Conservation (phyloP, 1,140 invertebrate genomes). For the Spodoptera litura region DNA sequence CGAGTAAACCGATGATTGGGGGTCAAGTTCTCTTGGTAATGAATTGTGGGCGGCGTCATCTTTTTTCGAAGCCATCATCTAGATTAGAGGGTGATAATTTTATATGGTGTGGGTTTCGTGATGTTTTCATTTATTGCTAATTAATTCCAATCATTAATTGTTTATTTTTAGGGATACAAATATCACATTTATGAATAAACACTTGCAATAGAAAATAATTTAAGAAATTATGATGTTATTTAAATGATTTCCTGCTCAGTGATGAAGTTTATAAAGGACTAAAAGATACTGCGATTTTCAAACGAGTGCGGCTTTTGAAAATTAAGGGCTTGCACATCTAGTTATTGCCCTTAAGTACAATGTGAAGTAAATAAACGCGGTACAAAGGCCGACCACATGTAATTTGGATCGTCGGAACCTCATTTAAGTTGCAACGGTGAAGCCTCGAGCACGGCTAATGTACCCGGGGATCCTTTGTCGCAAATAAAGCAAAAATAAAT, state of each 20-base stretch:
- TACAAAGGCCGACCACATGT: slow-evolving; percentile 75
- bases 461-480: slow-evolving; percentile 70
- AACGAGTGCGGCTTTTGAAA: slow-evolving; percentile 67
- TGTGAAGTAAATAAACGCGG: slow-evolving; percentile 82
- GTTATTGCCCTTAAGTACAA: slow-evolving; percentile 85
- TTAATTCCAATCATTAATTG: neutral
- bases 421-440: slow-evolving; percentile 77
- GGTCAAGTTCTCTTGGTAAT: slow-evolving; percentile 57
- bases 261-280: slow-evolving; percentile 56
- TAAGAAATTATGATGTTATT: slow-evolving; percentile 15
- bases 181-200: too few species aligned
- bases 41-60: slow-evolving; percentile 47
- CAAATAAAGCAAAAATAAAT: slow-evolving; percentile 79
- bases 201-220: too few species aligned
- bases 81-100: slow-evolving; percentile 47
- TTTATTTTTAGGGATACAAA: neutral
- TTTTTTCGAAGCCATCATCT: slow-evolving; percentile 45
- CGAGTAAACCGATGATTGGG: slow-evolving; percentile 50
- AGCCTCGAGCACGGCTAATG: slow-evolving; percentile 72
- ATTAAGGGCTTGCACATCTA: slow-evolving; percentile 75
- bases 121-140: slow-evolving; percentile 41
- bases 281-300: slow-evolving; percentile 64
- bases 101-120: slow-evolving; percentile 28
- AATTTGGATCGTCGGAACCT: slow-evolving; percentile 81
- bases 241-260: slow-evolving; percentile 43